These are phyloP conservation scores for Eudiplozoon nipponicum DNA, from an alignment of 2,888 invertebrate genomes.

Conservation along the genomic window DNA sequence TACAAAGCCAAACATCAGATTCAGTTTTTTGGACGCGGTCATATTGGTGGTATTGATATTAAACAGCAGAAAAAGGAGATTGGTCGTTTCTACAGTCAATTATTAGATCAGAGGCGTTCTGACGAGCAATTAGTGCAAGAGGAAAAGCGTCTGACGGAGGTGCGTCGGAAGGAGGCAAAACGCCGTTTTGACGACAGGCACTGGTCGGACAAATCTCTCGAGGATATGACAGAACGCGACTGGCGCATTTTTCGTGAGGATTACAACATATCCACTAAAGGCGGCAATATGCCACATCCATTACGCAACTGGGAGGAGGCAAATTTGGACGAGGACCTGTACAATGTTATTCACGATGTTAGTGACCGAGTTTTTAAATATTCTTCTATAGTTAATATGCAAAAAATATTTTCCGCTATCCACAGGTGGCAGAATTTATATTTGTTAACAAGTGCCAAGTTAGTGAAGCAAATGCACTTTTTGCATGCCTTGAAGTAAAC, in stretches of 20 bases:
- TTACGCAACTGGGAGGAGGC: slow-evolving; percentile 76
- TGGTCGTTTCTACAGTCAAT: slow-evolving; percentile 72
- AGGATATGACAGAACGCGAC: slow-evolving; percentile 90
- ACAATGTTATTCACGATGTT: slow-evolving; percentile 64
- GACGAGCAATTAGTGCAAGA: slow-evolving; percentile 85
- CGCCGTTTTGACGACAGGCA: slow-evolving; percentile 94
- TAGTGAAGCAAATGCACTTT: no score
- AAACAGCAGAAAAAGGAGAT: slow-evolving; percentile 49
- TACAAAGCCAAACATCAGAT: slow-evolving; percentile 72
- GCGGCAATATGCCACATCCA: slow-evolving; percentile 69
- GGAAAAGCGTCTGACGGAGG: slow-evolving; percentile 47
- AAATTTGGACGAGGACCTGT: slow-evolving; percentile 50
- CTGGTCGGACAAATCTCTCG: slow-evolving; percentile 69
- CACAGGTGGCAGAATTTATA: no score
- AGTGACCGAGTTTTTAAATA: no score
- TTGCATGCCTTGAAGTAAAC: no score
- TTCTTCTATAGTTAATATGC: no score
- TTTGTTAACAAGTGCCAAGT: no score
- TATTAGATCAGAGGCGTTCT: slow-evolving; percentile 66
- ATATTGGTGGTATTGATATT: slow-evolving; percentile 84
- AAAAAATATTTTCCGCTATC: no score
- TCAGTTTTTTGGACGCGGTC: slow-evolving; percentile 68
- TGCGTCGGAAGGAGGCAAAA: slow-evolving; percentile 73
- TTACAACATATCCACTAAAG: slow-evolving; percentile 86
- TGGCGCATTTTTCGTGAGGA: slow-evolving; percentile 98